Evolutionary conservation across 2,888 invertebrate genomes (phyloP).

Genomic region (Itoplectis maculator): DNA sequence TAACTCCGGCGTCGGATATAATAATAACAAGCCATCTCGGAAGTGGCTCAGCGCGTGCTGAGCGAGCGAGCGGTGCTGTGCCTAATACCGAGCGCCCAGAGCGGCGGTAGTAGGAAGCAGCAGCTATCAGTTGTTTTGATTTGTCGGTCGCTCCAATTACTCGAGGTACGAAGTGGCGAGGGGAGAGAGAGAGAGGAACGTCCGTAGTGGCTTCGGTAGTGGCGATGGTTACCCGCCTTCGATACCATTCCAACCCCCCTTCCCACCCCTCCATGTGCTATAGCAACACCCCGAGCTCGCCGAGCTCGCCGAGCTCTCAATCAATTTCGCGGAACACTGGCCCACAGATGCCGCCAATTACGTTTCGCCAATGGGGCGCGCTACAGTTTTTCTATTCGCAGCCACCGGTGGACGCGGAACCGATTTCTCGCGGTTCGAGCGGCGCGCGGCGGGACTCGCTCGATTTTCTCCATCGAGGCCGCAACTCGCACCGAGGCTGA

Average conservation of each 20-base stretch:
- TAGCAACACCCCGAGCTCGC: too few relatives aligned
- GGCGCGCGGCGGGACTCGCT: conserved; percentile 17
- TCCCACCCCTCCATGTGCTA: too few relatives aligned
- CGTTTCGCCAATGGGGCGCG: conserved; percentile 71
- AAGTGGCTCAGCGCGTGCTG: conserved; percentile 27
- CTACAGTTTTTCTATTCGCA: conserved; percentile 16
- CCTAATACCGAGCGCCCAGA: neutral
- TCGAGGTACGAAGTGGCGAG: conserved; percentile 21
- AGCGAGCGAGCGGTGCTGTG: neutral
- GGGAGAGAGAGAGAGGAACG: conserved; percentile 16
- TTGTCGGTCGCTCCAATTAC: conserved; percentile 33
- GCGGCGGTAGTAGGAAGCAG: too few relatives aligned
- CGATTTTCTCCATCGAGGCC: conserved; percentile 20
- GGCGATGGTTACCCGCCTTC: conserved; percentile 16
- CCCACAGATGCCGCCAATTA: conserved; percentile 81
- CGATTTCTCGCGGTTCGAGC: conserved; percentile 24
- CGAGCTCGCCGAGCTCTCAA: conserved; percentile 36
- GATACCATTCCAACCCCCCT: conserved; percentile 9
- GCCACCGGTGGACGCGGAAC: conserved; percentile 24
- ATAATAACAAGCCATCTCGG: conserved; percentile 19
- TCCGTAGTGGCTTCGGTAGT: too few relatives aligned
- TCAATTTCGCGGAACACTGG: conserved; percentile 71
- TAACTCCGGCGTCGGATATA: neutral
- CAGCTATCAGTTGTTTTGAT: conserved; percentile 24
- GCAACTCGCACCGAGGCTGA: neutral